Evolutionary conservation across 2,113 vertebrate species (phyloP), one percentile per base, ranked within the genome.

Genomic region (Rhinichthys klamathensis): DNA sequence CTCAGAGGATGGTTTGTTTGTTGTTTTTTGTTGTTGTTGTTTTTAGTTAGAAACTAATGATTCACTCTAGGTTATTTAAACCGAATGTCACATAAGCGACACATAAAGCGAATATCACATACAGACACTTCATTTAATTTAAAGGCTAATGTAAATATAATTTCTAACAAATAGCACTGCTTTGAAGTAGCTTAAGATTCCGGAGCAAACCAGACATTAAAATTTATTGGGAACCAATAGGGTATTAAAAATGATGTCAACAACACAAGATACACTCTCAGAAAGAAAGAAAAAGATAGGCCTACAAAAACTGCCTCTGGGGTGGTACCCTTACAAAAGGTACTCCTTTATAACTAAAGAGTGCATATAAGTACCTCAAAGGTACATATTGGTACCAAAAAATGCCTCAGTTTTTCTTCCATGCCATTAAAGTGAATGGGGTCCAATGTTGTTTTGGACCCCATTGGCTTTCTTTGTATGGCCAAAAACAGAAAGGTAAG

Each of bases 1-100:
- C 92, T 91, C 90, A 91, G 92, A 92, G 91, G 89, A 89, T 91
- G 92, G 91, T 83, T 83, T 27, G 81, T 21, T 72, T 83, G 80
- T 81, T 81, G n/a, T 30, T 80, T 60, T 46, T 80, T 75, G 56
- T n/a, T 60, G 15, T 51, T 51, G 13, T 27, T 27, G 3, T 58
- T 58, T 44, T 58, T 60, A 7, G 84, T 79, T 58, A 58, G 65
- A 41, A 58, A 41, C 81, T 41, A 72, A 83, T 72, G 46, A 83
- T 72, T 72, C 49, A 58, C 67, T 83, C 23, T 16, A 27, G 32
- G 46, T 83, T 72, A 38, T 25, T 82, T 72, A 73, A 83, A 72
- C 30, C 1, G 12, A 25, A 56, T 58, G 80, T 72, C 80, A 72
- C 67, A 82, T 58, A 56, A 82, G 80, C 69, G 12, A n/a, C n/a